Conservation (phyloP, 2,113 vertebrate species). For the Bungarus multicinctus region DNA sequence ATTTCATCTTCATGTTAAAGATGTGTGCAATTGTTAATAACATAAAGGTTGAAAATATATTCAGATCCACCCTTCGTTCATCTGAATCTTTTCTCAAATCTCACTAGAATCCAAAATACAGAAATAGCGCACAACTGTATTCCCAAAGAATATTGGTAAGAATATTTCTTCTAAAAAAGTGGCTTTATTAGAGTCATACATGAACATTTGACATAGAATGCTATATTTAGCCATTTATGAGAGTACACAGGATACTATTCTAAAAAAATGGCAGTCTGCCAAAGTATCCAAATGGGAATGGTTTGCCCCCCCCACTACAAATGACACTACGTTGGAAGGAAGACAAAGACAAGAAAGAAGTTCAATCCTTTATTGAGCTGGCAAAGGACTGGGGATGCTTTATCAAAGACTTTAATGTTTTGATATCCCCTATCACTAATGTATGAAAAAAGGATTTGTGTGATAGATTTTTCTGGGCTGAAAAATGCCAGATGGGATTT, state of each 20-base stretch:
- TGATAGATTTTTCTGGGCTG: slow-evolving; percentile 19
- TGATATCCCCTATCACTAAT: slow-evolving; percentile 26
- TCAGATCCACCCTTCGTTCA: neutral
- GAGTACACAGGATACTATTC: slow-evolving; percentile 16
- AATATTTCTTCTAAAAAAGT: neutral
- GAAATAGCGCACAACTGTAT: neutral
- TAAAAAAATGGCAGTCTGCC: slow-evolving; percentile 11
- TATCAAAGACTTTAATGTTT: slow-evolving; percentile 22
- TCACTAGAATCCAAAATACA: neutral
- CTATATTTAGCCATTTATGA: slow-evolving; percentile 24
- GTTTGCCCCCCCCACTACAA: neutral
- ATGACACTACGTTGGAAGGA: slow-evolving; percentile 24
- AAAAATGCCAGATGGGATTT: slow-evolving; percentile 30
- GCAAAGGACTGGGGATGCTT: slow-evolving; percentile 24
- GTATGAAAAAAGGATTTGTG: slow-evolving; percentile 16
- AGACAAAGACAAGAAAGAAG: slow-evolving; percentile 18
- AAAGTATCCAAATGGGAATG: slow-evolving; percentile 13
- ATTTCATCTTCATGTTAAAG: neutral
- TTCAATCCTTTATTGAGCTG: slow-evolving; percentile 12
- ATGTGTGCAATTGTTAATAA: neutral
- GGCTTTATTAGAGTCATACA: neutral
- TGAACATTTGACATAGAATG: neutral
- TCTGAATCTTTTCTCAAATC: neutral
- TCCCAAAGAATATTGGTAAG: neutral
- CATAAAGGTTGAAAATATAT: neutral